phyloP scores from a whole-genome alignment of 1,140 invertebrate species.

The Bombus superbus region DNA sequence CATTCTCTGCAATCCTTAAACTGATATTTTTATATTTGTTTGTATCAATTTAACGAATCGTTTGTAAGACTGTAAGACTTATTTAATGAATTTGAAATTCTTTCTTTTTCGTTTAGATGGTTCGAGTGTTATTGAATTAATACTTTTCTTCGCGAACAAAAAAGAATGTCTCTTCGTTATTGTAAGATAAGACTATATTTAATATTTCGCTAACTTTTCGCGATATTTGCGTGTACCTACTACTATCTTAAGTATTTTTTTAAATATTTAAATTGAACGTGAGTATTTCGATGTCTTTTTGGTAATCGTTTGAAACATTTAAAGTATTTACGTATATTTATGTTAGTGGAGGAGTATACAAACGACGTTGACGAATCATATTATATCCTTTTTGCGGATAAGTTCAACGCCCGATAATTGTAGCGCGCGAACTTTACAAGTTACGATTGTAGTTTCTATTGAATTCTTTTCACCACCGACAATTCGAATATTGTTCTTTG shows the following conservation, averaged over 20 bases:
- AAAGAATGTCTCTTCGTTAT: not conserved
- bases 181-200: not conserved
- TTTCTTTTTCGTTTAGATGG: not conserved
- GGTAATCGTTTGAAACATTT: not conserved
- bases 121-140: not conserved
- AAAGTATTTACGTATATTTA: slow-evolving; percentile 17
- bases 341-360: not conserved
- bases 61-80: not conserved
- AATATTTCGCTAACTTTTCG: not conserved
- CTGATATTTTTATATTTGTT: slow-evolving; percentile 11
- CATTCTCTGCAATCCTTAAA: not conserved
- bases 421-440: slow-evolving; percentile 43
- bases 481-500: slow-evolving; percentile 64
- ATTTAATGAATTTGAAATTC: not conserved
- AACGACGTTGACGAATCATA: not conserved
- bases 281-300: not conserved
- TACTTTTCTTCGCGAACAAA: not conserved
- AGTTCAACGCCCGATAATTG: slow-evolving; percentile 31
- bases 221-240: not conserved
- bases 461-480: slow-evolving; percentile 42
- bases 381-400: slow-evolving; percentile 43
- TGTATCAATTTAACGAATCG: not conserved
- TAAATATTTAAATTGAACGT: not conserved
- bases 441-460: slow-evolving; percentile 36
- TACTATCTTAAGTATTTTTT: not conserved